Evolutionary conservation across 1,140 invertebrate genomes (phyloP).

Genomic region (Temnothorax curvispinosus): DNA sequence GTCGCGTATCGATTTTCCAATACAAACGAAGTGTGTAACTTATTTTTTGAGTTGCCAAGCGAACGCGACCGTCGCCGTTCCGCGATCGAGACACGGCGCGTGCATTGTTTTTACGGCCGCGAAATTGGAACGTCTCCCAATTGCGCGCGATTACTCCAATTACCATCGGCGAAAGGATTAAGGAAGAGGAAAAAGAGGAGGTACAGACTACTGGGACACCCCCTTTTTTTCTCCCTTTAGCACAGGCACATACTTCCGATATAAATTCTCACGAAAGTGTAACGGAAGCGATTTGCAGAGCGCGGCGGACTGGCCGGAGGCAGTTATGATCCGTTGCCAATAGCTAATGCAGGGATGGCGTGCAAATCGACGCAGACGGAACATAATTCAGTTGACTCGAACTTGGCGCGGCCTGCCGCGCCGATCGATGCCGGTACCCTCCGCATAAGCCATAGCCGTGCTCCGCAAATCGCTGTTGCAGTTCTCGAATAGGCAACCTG

Average conservation of each 20-base stretch:
- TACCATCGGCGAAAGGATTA: constrained; percentile 27
- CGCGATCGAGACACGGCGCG: constrained; percentile 15
- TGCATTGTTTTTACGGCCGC: constrained; percentile 39
- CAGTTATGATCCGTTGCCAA: constrained; percentile 83
- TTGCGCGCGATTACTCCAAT: constrained; percentile 61
- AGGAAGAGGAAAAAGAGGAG: neutral
- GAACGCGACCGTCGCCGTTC: constrained; percentile 28
- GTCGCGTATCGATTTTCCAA: constrained; percentile 50
- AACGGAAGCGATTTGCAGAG: constrained; percentile 81
- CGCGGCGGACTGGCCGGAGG: constrained; percentile 77
- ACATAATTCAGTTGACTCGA: constrained; percentile 81
- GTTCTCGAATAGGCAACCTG: constrained; percentile 54
- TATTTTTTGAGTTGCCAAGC: constrained; percentile 43
- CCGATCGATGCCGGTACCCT: constrained; percentile 66
- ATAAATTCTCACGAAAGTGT: constrained; percentile 80
- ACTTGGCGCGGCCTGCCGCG: constrained; percentile 72
- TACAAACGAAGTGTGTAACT: constrained; percentile 45
- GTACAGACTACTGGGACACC: neutral
- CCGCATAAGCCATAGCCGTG: constrained; percentile 57
- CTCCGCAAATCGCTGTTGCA: constrained; percentile 56
- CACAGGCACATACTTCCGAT: constrained; percentile 55
- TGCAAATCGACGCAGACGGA: constrained; percentile 81
- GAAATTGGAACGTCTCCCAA: constrained; percentile 65
- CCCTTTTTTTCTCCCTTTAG: neutral
- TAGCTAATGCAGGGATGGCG: constrained; percentile 82